Base-by-base conservation (phyloP, 2,797 vertebrate species). In the Echeneis naucrates region DNA sequence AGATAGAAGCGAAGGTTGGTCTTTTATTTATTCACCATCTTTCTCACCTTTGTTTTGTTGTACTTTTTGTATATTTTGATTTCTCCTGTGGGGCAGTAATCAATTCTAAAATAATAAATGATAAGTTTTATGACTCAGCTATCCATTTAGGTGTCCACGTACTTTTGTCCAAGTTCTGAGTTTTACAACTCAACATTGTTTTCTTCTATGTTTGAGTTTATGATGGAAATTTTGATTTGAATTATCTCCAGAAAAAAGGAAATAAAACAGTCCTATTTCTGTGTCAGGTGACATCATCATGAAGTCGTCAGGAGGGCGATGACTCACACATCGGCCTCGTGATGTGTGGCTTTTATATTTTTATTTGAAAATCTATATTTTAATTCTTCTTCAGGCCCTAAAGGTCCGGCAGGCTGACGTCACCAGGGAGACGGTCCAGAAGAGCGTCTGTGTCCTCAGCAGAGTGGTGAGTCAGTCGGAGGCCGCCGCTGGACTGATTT, bases 341-440 rank as follows among this genome's bases (percentile, higher is more conserved):
- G 0, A 8, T 12, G 44, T 68, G 52, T 27, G 33, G 3, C 30
- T 7, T 73, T 10, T 38, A 3, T 4, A 4, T 42, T 17, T 61
- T 14, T 37, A 12, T 30, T 30, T 30, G 6, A 3, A 26, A 23
- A 12, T 16, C 16, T 66, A 3, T 23, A 11, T 13, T 44, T 5
- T 30, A 26, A 57, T 53, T 10, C 12, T 2, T 51, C 56, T 51
- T 10, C 79, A 99, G 98, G 94, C 94, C 30, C 89, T 99, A 32
- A 99, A 99, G 94, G 98, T 99, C 68, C 95, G 98, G 8, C 96
- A 96, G 92, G 98, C 97, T 5, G 98, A 99, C 76, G 87, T 99
- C 87, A 99, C 98, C 87, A 93, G 98, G 77, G 98, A 99, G 91
- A 99, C 98, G 0, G 98, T 99, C 24, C 98, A 99, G 94, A 99